These are phyloP conservation scores for Trachythela sp. DNA, from an alignment of 64 coral and sea anemone genomes.

Conservation along the genomic window DNA sequence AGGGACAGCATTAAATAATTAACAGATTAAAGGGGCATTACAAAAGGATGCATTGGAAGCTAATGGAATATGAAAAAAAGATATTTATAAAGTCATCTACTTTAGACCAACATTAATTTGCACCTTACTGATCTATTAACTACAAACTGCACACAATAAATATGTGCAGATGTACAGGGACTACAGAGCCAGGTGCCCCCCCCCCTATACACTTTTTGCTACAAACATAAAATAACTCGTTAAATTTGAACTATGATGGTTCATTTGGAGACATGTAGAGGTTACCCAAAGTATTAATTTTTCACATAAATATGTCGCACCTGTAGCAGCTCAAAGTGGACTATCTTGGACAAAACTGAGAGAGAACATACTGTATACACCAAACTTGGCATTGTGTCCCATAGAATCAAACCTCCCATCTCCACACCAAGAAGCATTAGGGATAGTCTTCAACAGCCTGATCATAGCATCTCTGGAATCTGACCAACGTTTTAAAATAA, in stretches of 20 bases:
- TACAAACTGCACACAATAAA: too few species aligned
- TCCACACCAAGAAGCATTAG: neutral
- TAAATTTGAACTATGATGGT: too few species aligned
- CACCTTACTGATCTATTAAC: too few species aligned
- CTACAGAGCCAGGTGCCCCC: too few species aligned
- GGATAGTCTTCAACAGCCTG: neutral
- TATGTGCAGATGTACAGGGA: too few species aligned
- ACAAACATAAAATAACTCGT: too few species aligned
- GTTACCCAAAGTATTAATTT: neutral
- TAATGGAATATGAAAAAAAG: too few species aligned
- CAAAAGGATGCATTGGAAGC: too few species aligned
- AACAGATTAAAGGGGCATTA: neutral
- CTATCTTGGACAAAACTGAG: neutral
- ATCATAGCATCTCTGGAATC: neutral
- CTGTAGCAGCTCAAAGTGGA: neutral
- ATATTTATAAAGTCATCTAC: too few species aligned
- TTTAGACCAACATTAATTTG: too few species aligned
- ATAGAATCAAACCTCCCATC: neutral
- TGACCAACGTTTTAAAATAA: neutral
- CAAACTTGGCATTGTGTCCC: conserved; percentile 7
- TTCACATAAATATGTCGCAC: neutral
- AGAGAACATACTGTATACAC: neutral
- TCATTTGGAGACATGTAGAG: too few species aligned
- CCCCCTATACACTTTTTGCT: too few species aligned
- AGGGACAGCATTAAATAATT: neutral